Evolutionary conservation across 2,888 invertebrate species (phyloP), one percentile per base, ranked within the genome.

Genomic region (Cataglyphis livida): DNA sequence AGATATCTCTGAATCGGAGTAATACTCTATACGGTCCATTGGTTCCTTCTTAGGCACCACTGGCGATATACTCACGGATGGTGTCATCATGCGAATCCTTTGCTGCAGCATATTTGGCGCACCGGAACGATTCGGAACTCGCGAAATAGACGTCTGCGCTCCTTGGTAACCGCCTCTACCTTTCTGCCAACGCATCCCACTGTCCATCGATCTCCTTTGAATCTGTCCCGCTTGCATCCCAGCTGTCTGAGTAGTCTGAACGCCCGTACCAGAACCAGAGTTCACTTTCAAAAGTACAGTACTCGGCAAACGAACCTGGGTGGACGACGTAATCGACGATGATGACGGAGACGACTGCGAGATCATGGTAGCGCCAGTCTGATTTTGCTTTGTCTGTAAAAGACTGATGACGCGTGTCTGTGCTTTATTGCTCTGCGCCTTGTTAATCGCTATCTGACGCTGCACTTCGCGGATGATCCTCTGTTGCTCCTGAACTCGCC

Each of bases 401-500:
- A 97, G 94, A 61, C 97, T 97, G 89, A 97, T 95, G 62, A 97
- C 97, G 91, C 96, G 96, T 87, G 96, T 95, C 93, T 97, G 97
- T 88, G 97, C 96, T 93, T 96, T 96, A 90, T 94, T 95, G 87
- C 96, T 96, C 92, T 97, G 97, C 81, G 51, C 51, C 6, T 96
- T 95, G 93, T 97, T 97, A 74, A 97, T 95, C 51, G 97, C 97
- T 89, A 97, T 97, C 94, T 98, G 97, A 89, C 97, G 96, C 94
- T 98, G 97, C 65, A 97, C 97, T 95, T 98, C 98, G 91, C 98
- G 96, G 79, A 98, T 96, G 59, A 98, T 96, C 91, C 97, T 96
- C 92, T 98, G 98, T 91, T 98, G 98, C 90, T 98, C 98, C 92
- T 98, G 98, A 15, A 98, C 98, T 68, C 98, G 95, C 5, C 97